phyloP scores from a whole-genome alignment of 2,888 invertebrate genomes.

The Cloeon dipterum region DNA sequence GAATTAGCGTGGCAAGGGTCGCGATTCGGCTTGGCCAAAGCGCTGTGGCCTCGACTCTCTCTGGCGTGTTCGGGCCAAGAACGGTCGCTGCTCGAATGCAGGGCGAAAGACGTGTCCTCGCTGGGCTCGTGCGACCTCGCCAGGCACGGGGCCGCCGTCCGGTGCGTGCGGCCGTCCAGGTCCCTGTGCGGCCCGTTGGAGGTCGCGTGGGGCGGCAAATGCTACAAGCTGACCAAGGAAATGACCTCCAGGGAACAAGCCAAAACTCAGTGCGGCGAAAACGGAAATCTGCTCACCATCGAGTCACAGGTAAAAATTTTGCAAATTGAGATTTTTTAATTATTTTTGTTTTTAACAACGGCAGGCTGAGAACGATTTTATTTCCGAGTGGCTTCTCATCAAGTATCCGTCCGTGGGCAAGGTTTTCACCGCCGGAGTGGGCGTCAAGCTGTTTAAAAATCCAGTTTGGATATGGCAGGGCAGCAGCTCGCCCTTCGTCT shows the following conservation, averaged over 20 bases:
- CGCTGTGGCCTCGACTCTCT: slow-evolving; percentile 4
- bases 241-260: slow-evolving; percentile 12
- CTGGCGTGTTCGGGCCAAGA: slow-evolving; percentile 20
- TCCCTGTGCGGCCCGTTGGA: slow-evolving; percentile 23
- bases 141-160: not conserved
- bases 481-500: slow-evolving; percentile 15
- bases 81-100: slow-evolving; percentile 16
- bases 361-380: slow-evolving; percentile 28
- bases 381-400: slow-evolving; percentile 25
- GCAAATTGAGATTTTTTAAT: no score
- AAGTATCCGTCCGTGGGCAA: slow-evolving; percentile 16
- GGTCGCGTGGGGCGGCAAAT: slow-evolving; percentile 22
- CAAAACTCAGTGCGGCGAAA: slow-evolving; percentile 15
- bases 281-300: slow-evolving; percentile 18
- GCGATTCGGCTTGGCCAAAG: slow-evolving; percentile 7
- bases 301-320: slow-evolving; percentile 15
- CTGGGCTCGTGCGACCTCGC: not conserved
- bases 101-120: slow-evolving; percentile 7
- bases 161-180: not conserved
- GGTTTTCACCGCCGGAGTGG: slow-evolving; percentile 24
- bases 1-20: slow-evolving; percentile 23
- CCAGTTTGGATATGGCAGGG: slow-evolving; percentile 24
- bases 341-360: no score
- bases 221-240: slow-evolving; percentile 22
- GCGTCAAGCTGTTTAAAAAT: slow-evolving; percentile 17